These are phyloP conservation scores for Metallyticus violacea DNA, from an alignment of 2,888 invertebrate species.

Conservation along the genomic window DNA sequence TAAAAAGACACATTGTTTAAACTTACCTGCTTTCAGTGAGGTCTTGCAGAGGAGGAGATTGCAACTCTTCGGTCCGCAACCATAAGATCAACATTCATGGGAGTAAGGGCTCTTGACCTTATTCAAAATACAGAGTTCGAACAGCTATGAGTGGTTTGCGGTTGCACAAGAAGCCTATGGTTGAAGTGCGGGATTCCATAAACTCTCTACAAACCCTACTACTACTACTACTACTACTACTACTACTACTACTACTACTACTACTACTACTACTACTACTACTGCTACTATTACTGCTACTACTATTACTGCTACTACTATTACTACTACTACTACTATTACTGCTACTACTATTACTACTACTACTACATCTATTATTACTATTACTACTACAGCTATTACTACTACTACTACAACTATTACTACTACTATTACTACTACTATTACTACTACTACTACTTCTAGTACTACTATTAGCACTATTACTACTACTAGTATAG, in stretches of 20 bases:
- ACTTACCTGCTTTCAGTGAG: too few relatives aligned
- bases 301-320: neutral
- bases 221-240: neutral
- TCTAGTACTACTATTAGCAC: neutral
- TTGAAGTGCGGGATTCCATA: too few relatives aligned
- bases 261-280: neutral
- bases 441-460: neutral
- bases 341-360: neutral
- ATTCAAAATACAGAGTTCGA: too few relatives aligned
- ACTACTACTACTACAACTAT: neutral
- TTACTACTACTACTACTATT: neutral
- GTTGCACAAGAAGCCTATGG: too few relatives aligned
- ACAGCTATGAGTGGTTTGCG: too few relatives aligned
- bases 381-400: neutral
- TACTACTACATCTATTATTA: neutral
- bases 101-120: too few relatives aligned
- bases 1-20: too few relatives aligned
- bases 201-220: too few relatives aligned
- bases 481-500: neutral
- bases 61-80: too few relatives aligned
- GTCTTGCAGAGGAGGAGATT: too few relatives aligned
- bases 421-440: neutral
- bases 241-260: neutral
- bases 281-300: neutral
- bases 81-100: too few relatives aligned